These are phyloP conservation scores for Hypotaenidia philippensis DNA, from an alignment of 2,797 vertebrate species.

Conservation along the genomic window DNA sequence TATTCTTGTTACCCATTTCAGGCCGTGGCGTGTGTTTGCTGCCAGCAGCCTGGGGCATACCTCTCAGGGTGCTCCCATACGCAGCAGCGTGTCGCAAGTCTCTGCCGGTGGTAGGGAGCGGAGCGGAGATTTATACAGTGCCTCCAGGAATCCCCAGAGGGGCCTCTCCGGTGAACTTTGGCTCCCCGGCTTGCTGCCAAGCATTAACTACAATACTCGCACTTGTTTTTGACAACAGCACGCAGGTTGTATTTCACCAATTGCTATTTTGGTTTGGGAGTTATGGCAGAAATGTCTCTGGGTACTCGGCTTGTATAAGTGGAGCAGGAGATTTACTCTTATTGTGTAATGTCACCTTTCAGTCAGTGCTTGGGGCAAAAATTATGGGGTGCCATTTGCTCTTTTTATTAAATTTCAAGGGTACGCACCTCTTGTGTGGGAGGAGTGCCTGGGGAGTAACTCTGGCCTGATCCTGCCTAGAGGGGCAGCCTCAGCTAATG, in stretches of 20 bases:
- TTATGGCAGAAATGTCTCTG: slow-evolving; percentile 77
- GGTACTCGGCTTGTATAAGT: slow-evolving; percentile 34
- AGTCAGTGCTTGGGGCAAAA: slow-evolving; percentile 47
- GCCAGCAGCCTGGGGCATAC: not conserved
- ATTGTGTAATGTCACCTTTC: slow-evolving; percentile 77
- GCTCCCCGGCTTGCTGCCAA: slow-evolving; percentile 70
- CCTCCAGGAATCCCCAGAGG: slow-evolving; percentile 45
- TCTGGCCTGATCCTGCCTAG: not conserved
- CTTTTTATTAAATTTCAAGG: slow-evolving; percentile 70
- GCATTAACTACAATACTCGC: slow-evolving; percentile 80
- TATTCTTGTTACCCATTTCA: not conserved
- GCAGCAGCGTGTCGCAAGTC: not conserved
- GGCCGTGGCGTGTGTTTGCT: not conserved
- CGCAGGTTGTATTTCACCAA: slow-evolving; percentile 77
- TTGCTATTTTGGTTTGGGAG: slow-evolving; percentile 78
- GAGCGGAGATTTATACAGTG: slow-evolving; percentile 12
- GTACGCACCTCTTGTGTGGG: not conserved
- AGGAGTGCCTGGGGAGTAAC: not conserved
- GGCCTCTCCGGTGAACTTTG: slow-evolving; percentile 54
- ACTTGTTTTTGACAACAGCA: slow-evolving; percentile 82
- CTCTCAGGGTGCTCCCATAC: not conserved
- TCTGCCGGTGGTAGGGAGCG: not conserved
- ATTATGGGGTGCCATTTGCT: slow-evolving; percentile 50
- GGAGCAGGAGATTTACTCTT: slow-evolving; percentile 51
- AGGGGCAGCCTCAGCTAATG: not conserved